Conservation (phyloP, 2,797 vertebrate genomes). For the Atherinosoma microstoma region DNA sequence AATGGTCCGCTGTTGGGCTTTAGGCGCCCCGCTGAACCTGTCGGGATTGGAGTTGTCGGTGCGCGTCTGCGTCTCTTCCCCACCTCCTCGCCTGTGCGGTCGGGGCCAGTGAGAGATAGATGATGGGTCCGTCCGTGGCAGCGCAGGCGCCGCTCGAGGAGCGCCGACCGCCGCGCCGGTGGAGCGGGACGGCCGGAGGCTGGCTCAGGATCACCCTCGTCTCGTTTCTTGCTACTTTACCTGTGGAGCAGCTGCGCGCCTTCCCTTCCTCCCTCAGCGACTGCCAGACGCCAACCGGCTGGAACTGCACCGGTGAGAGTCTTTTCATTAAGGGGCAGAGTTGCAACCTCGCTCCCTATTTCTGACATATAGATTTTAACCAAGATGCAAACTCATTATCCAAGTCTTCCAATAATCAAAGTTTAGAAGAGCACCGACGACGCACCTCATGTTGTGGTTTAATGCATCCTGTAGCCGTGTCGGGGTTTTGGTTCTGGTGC, state of each 20-base stretch:
- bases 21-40: slow-evolving; percentile 73
- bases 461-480: background rate
- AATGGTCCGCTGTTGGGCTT: slow-evolving; percentile 77
- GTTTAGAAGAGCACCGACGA: slow-evolving; percentile 24
- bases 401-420: slow-evolving; percentile 35
- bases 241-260: slow-evolving; percentile 92
- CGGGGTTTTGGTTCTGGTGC: slow-evolving; percentile 6
- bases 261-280: slow-evolving; percentile 98
- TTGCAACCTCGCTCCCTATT: background rate
- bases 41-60: slow-evolving; percentile 76
- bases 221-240: slow-evolving; percentile 89
- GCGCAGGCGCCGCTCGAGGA: slow-evolving; percentile 67
- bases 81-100: slow-evolving; percentile 63
- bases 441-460: background rate
- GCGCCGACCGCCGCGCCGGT: slow-evolving; percentile 77
- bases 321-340: slow-evolving; percentile 13
- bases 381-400: background rate
- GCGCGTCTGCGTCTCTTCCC: slow-evolving; percentile 67
- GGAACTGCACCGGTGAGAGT: slow-evolving; percentile 97
- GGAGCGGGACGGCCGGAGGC: slow-evolving; percentile 88
- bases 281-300: slow-evolving; percentile 98
- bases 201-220: slow-evolving; percentile 90
- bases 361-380: background rate
- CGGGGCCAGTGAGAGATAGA: slow-evolving; percentile 75
- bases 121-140: slow-evolving; percentile 75